Percentiles rank a stretch among this genome's conserved stretches.
phyloP scores from a whole-genome alignment of 2,888 invertebrate species.

The Tiphia femorata region DNA sequence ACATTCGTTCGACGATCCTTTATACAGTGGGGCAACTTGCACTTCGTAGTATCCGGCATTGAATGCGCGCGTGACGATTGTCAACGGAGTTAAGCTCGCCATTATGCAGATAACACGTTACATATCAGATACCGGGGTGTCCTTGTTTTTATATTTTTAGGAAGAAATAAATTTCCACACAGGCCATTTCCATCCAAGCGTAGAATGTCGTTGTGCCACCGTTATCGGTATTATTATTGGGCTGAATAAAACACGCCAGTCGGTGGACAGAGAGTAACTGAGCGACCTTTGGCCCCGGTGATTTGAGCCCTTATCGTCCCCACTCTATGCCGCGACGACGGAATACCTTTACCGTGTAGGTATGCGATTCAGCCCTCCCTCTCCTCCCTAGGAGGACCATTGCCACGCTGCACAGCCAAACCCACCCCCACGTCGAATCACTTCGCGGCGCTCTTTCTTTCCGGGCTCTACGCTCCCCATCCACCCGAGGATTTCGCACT shows the following conservation, averaged over 20 bases:
- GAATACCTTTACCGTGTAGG: slow-evolving; percentile 44
- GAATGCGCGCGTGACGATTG: no score
- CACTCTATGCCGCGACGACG: slow-evolving; percentile 40
- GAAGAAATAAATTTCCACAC: no score
- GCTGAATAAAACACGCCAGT: slow-evolving; percentile 39
- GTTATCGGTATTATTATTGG: no score
- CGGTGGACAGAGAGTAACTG: slow-evolving; percentile 60
- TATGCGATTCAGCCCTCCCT: slow-evolving; percentile 17
- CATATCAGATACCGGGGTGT: no score
- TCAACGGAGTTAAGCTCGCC: no score
- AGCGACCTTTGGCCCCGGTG: slow-evolving; percentile 61
- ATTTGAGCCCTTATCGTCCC: slow-evolving; percentile 62
- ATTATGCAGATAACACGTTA: no score
- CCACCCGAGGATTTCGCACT: not conserved
- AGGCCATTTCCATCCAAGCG: no score
- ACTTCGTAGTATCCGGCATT: no score
- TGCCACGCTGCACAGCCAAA: slow-evolving; percentile 7
- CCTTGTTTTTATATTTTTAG: no score
- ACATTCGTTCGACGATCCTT: no score
- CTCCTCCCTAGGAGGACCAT: slow-evolving; percentile 12
- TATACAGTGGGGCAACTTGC: no score
- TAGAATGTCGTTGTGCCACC: no score
- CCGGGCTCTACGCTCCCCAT: not conserved
- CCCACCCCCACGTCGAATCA: slow-evolving; percentile 1
- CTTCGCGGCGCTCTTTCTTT: not conserved